Conservation (phyloP, 2,888 invertebrate genomes). For the Conchocele bisecta region DNA sequence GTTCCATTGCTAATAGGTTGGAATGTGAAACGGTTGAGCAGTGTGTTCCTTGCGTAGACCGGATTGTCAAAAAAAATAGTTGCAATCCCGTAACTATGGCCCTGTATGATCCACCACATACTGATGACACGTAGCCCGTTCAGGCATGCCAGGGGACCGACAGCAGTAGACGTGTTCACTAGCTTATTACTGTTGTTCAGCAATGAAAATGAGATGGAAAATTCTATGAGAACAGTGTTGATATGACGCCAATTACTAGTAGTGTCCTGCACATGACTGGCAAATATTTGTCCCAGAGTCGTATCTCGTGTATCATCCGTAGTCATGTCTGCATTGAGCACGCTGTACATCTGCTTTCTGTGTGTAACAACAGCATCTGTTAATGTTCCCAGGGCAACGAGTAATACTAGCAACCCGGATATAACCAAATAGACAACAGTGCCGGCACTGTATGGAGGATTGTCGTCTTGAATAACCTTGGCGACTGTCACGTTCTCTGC, state of each 20-base stretch:
- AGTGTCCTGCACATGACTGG: too few species aligned
- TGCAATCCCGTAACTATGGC: constrained; percentile 63
- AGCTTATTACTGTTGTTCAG: constrained; percentile 58
- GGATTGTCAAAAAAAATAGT: constrained; percentile 45
- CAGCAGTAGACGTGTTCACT: constrained; percentile 50
- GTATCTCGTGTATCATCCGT: too few species aligned
- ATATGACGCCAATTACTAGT: too few species aligned
- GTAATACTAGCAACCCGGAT: neutral
- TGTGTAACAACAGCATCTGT: too few species aligned
- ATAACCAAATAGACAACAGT: neutral
- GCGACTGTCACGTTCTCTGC: neutral
- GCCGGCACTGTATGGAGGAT: neutral
- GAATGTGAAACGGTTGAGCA: constrained; percentile 53
- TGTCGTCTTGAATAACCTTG: neutral
- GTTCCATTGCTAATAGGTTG: constrained; percentile 74
- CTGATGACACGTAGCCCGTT: constrained; percentile 86
- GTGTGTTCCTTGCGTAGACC: constrained; percentile 1
- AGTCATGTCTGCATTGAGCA: too few species aligned
- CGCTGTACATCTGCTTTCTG: too few species aligned
- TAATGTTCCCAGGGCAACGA: neutral
- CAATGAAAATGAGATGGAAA: too few species aligned
- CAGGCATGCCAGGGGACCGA: constrained; percentile 85
- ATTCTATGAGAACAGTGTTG: too few species aligned
- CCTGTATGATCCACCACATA: constrained; percentile 72
- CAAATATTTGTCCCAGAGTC: too few species aligned